Evolutionary conservation across 2,888 invertebrate species (phyloP).

Genomic region (Dione juno): DNA sequence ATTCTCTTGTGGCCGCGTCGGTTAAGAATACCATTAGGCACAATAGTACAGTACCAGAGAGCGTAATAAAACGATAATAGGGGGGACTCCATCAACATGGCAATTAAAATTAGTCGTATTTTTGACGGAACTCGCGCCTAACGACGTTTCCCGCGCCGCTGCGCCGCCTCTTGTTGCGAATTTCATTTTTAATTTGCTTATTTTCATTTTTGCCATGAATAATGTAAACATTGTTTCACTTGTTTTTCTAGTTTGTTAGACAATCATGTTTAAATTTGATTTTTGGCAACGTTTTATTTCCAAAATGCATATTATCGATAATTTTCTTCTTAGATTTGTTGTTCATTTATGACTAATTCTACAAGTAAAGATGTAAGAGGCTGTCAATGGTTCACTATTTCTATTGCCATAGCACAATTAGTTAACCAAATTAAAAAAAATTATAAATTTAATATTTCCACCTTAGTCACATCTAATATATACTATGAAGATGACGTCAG

Average conservation of each 20-base stretch:
- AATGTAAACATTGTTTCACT: slow-evolving; percentile 25
- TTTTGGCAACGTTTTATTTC: background rate
- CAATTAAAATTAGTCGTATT: slow-evolving; percentile 69
- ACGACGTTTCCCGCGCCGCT: slow-evolving; percentile 52
- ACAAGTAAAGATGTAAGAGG: too few relatives aligned
- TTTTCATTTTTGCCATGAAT: slow-evolving; percentile 28
- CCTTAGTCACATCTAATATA: too few relatives aligned
- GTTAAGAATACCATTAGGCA: background rate
- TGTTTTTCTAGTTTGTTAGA: slow-evolving; percentile 6
- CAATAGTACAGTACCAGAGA: slow-evolving; percentile 13
- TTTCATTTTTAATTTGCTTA: slow-evolving; percentile 37
- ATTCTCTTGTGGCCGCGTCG: too few relatives aligned
- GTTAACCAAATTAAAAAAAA: too few relatives aligned
- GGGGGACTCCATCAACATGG: slow-evolving; percentile 62
- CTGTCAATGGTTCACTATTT: too few relatives aligned
- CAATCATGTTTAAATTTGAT: background rate
- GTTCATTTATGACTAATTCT: too few relatives aligned
- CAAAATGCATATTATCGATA: too few relatives aligned
- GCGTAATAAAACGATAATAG: slow-evolving; percentile 28
- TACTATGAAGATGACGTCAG: background rate
- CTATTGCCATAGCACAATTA: too few relatives aligned
- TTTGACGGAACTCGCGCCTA: slow-evolving; percentile 56
- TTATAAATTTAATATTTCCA: too few relatives aligned
- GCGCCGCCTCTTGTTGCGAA: slow-evolving; percentile 43
- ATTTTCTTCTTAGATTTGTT: too few relatives aligned